A percentile compares a stretch with the other conserved stretches of the same genome.
Conservation (phyloP, 1,140 invertebrate species). For the Drosophila lowei region DNA sequence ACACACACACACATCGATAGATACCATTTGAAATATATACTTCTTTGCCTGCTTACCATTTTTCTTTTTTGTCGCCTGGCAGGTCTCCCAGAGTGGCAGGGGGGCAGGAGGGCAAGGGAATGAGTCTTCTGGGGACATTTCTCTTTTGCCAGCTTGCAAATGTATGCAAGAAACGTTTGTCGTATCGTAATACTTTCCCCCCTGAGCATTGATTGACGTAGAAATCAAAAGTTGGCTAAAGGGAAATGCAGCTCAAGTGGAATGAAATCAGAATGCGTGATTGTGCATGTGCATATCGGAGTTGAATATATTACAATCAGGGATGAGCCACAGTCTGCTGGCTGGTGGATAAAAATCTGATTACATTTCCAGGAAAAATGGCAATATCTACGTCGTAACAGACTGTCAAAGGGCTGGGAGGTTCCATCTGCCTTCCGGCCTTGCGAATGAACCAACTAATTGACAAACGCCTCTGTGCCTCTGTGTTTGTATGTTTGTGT, state of each 20-base stretch:
- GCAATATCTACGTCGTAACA: slow-evolving; percentile 17
- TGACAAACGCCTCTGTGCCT: slow-evolving; percentile 53
- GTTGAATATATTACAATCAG: not conserved
- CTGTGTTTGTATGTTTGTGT: not conserved
- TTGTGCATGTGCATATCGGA: slow-evolving; percentile 16
- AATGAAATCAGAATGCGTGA: slow-evolving; percentile 11
- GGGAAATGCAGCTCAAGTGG: slow-evolving; percentile 20
- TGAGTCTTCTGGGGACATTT: not conserved
- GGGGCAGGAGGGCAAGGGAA: not conserved
- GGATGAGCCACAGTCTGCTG: not conserved
- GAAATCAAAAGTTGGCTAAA: slow-evolving; percentile 29
- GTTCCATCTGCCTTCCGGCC: not conserved
- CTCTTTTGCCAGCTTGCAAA: slow-evolving; percentile 5
- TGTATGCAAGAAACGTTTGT: slow-evolving; percentile 26
- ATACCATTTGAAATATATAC: slow-evolving; percentile 24
- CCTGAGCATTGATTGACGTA: slow-evolving; percentile 36
- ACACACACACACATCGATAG: slow-evolving; percentile 1
- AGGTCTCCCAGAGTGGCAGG: too few species aligned
- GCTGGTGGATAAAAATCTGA: not conserved
- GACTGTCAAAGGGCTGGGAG: not conserved
- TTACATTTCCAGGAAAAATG: slow-evolving; percentile 2
- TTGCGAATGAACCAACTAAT: slow-evolving; percentile 56
- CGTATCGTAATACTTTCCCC: not conserved
- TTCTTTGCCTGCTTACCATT: not conserved
- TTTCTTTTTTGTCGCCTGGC: not conserved